A percentile compares a stretch with the other conserved stretches of the same genome.
phyloP scores from a whole-genome alignment of 2,888 invertebrate genomes.

The Clostera curtula region DNA sequence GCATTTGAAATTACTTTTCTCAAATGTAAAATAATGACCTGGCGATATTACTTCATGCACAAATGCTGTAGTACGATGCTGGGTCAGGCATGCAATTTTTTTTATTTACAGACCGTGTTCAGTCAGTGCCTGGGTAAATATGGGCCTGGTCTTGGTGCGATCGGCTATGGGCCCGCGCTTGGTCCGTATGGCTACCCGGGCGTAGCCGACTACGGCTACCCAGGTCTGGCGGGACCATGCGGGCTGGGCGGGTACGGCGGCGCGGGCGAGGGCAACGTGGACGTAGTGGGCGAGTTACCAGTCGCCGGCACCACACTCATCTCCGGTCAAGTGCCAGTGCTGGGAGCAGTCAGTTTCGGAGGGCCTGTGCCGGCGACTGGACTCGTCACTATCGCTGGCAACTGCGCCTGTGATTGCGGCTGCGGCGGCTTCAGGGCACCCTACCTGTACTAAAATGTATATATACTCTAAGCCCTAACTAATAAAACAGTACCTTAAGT shows the following conservation, averaged over 20 bases:
- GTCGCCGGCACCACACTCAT: not conserved
- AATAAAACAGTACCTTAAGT: too few relatives aligned
- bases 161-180: too few relatives aligned
- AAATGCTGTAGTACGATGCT: not conserved
- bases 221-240: conserved; percentile 1
- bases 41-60: not conserved
- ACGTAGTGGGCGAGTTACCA: not conserved
- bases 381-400: conserved; percentile 19
- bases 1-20: too few relatives aligned
- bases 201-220: too few relatives aligned
- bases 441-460: too few relatives aligned
- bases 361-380: not conserved
- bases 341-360: not conserved
- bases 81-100: too few relatives aligned
- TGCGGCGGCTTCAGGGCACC: too few relatives aligned
- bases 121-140: conserved; percentile 3
- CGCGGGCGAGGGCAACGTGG: not conserved
- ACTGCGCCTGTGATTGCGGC: conserved; percentile 15
- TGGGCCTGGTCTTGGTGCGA: too few relatives aligned
- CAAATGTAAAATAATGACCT: too few relatives aligned
- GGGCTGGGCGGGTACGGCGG: not conserved
- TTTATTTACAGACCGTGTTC: not conserved
- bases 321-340: not conserved
- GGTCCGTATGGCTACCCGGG: too few relatives aligned
- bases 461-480: too few relatives aligned